Percentiles rank a stretch among this genome's conserved stretches.
Evolutionary conservation across 1,140 invertebrate genomes (phyloP).

Genomic region (Trichonephila clavipes): DNA sequence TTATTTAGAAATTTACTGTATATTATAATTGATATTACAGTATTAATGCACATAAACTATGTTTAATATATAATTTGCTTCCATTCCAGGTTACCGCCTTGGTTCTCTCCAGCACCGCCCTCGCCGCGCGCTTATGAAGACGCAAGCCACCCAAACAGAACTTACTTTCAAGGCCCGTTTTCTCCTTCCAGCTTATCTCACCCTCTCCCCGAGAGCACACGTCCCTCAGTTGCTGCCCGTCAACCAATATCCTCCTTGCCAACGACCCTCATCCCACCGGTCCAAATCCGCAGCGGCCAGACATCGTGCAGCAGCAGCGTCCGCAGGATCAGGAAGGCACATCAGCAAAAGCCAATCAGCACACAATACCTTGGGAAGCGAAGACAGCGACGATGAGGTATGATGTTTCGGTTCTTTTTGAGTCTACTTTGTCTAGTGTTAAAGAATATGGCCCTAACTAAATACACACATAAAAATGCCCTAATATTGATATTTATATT

Average conservation of each 20-base stretch:
- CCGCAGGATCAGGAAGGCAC: neutral
- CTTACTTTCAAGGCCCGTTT: slow-evolving; percentile 78
- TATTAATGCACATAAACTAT: neutral
- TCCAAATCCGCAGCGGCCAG: slow-evolving; percentile 30
- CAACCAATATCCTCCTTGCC: slow-evolving; percentile 56
- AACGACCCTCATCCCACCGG: slow-evolving; percentile 48
- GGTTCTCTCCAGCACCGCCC: slow-evolving; percentile 47
- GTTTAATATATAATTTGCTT: neutral
- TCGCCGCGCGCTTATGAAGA: slow-evolving; percentile 86
- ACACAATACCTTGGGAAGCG: slow-evolving; percentile 63
- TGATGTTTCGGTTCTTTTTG: neutral
- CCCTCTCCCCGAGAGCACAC: slow-evolving; percentile 87
- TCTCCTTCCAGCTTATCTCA: slow-evolving; percentile 86
- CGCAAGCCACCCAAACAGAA: slow-evolving; percentile 95
- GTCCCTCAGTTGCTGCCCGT: slow-evolving; percentile 24
- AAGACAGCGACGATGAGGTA: slow-evolving; percentile 74
- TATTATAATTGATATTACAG: too few relatives aligned
- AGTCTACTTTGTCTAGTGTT: too few relatives aligned
- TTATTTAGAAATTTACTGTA: too few relatives aligned
- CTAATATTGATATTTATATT: too few relatives aligned
- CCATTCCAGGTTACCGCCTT: slow-evolving; percentile 4
- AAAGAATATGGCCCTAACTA: too few relatives aligned
- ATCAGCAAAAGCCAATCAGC: slow-evolving; percentile 73
- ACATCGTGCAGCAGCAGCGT: neutral
- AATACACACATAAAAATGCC: too few relatives aligned